Evolutionary conservation across 1,140 invertebrate genomes (phyloP).

Genomic region (Neodiprion fabricii): DNA sequence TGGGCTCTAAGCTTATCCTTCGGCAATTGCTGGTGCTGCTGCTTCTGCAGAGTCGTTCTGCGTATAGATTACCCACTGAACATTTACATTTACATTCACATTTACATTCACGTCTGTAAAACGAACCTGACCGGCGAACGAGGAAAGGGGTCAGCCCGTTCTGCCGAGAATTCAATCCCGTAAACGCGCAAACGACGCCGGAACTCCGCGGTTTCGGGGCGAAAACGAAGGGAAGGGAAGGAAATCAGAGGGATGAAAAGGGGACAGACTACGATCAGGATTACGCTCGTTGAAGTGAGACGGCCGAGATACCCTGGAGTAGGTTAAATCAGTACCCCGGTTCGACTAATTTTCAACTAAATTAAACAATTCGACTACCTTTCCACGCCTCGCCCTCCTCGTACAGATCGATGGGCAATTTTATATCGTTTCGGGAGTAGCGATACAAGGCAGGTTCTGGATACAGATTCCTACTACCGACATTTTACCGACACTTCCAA

Average conservation of each 20-base stretch:
- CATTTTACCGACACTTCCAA: no score
- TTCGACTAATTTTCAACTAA: slow-evolving; percentile 1
- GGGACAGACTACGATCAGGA: background rate
- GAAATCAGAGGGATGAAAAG: background rate
- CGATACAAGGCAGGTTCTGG: background rate
- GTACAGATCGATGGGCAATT: no score
- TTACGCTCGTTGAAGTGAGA: background rate
- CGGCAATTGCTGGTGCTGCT: background rate
- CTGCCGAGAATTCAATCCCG: background rate
- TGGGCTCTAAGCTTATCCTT: background rate
- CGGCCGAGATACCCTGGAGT: background rate
- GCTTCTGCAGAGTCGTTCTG: slow-evolving; percentile 29
- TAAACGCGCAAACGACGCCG: background rate
- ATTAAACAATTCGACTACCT: background rate
- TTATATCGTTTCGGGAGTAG: background rate
- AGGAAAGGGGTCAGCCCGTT: background rate
- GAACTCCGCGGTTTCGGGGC: no score
- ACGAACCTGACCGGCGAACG: background rate
- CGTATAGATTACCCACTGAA: slow-evolving; percentile 27
- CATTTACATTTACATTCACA: slow-evolving; percentile 20
- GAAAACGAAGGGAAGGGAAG: no score
- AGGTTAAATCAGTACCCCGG: background rate
- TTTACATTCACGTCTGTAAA: background rate
- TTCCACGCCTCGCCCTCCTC: no score
- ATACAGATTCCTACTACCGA: no score